Evolutionary conservation across 1,140 invertebrate genomes (phyloP), one percentile per base, ranked within the genome.

Genomic region (Drosophila tristis): DNA sequence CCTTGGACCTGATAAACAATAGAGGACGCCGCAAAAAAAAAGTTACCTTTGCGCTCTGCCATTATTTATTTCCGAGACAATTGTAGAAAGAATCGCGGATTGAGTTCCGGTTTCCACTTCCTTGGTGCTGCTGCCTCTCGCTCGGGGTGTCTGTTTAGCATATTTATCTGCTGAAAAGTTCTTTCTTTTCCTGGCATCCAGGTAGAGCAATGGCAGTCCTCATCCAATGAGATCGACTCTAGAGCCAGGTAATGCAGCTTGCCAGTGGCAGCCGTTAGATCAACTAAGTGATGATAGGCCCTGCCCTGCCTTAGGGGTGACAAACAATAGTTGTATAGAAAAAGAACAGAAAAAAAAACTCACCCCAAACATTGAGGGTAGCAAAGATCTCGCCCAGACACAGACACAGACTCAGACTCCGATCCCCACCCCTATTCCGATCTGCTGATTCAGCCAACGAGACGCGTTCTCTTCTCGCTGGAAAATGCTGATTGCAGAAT

Each of bases 331-430:
- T 39, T 39, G 11, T 39, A 39, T 39, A 39, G 35, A 39, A 62
- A 62, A 73, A 63, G 25, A 20, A 9, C 7, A 53, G 54, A 29
- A 44, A 71, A 75, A 75, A 76, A 66, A 56, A 74, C 70, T 67
- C 74, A 86, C 82, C 81, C 81, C 65, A 50, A 59, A 45, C 42
- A 42, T 13, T 58, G 54, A 63, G 80, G 80, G 76, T 84, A 79
- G 76, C 48, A 75, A 66, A 42, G 58, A 70, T 70, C 65, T 70
- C 44, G 4, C 65, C 7, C 31, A 2, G 2, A 47, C 49, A n/a
- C 48, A 29, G 51, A 25, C 49, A 15, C 43, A 29, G 43, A 9
- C 25, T 20, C n/a, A 16, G 16, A 16, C 16, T 16, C 16, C 54
- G 54, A 42, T 20, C 51, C 51, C 42, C 35, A 39, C 35, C 35